Percentiles rank a stretch among this genome's conserved stretches.
Conservation (phyloP, 1,140 invertebrate species). For the Neocloeon triangulifer region DNA sequence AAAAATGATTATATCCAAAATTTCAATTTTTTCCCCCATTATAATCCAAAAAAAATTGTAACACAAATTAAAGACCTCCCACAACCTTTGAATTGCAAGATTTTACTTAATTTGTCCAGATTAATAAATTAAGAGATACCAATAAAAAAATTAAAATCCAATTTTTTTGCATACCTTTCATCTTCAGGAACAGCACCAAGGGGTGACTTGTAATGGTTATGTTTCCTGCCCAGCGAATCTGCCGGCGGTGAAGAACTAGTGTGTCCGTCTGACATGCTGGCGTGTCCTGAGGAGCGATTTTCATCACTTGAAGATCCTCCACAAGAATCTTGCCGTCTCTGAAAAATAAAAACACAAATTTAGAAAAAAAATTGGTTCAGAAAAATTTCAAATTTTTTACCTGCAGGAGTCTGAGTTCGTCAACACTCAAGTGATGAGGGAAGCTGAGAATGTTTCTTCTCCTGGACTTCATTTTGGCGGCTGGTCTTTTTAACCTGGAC, state of each 20-base stretch:
- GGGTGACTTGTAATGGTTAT: conserved; percentile 28
- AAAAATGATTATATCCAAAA: conserved; percentile 8
- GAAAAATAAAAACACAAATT: conserved; percentile 12
- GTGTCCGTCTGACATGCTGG: conserved; percentile 74
- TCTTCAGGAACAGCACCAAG: conserved; percentile 42
- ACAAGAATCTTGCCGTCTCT: conserved; percentile 50
- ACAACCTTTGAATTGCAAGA: no score
- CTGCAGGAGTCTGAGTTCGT: conserved; percentile 36
- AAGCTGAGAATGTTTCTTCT: conserved; percentile 20
- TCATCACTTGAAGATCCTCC: conserved; percentile 68
- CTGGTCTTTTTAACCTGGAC: conserved; percentile 9
- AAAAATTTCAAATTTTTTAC: conserved; percentile 15
- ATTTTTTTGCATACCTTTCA: conserved; percentile 26
- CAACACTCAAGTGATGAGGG: conserved; percentile 32
- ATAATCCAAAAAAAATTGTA: conserved; percentile 4
- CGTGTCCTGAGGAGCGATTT: conserved; percentile 68
- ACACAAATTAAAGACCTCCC: not conserved
- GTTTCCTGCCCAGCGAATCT: conserved; percentile 16
- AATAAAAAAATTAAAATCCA: no score
- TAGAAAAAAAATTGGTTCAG: not conserved
- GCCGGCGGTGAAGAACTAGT: conserved; percentile 22
- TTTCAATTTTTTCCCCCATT: conserved; percentile 6
- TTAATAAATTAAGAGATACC: not conserved
- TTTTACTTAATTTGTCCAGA: not conserved
- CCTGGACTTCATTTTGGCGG: conserved; percentile 19